phyloP scores from a whole-genome alignment of 2,113 vertebrate species.

The Columba janthina region DNA sequence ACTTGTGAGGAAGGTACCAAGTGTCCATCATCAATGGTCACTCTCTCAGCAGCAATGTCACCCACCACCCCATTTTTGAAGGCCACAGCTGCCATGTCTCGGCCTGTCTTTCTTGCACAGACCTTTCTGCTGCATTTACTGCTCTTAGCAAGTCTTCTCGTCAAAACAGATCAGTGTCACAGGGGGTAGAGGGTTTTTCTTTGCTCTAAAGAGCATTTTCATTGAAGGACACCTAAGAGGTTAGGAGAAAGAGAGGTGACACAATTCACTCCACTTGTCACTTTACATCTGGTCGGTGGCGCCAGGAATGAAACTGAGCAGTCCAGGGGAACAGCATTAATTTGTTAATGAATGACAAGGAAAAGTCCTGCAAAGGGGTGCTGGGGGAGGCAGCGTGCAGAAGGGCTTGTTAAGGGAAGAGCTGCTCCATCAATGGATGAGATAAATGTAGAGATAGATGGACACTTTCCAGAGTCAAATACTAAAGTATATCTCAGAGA shows the following conservation, averaged over 20 bases:
- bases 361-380: background rate
- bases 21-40: background rate
- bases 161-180: background rate
- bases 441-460: background rate
- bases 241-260: slow-evolving; percentile 7
- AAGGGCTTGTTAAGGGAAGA: background rate
- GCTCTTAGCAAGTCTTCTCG: background rate
- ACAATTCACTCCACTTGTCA: slow-evolving; percentile 36
- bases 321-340: background rate
- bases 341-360: slow-evolving; percentile 15
- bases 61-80: background rate
- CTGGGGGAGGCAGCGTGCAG: background rate
- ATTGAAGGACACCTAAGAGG: background rate
- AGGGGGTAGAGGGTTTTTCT: background rate
- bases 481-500: background rate
- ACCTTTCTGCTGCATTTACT: fast-evolving
- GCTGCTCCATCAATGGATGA: background rate
- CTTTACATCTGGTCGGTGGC: background rate
- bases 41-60: background rate
- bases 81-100: background rate
- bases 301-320: slow-evolving; percentile 18
- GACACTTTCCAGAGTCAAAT: background rate
- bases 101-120: background rate
- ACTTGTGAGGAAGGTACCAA: background rate
- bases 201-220: background rate